phyloP scores from a whole-genome alignment of 2,797 vertebrate genomes.

The Propithecus perrieri region DNA sequence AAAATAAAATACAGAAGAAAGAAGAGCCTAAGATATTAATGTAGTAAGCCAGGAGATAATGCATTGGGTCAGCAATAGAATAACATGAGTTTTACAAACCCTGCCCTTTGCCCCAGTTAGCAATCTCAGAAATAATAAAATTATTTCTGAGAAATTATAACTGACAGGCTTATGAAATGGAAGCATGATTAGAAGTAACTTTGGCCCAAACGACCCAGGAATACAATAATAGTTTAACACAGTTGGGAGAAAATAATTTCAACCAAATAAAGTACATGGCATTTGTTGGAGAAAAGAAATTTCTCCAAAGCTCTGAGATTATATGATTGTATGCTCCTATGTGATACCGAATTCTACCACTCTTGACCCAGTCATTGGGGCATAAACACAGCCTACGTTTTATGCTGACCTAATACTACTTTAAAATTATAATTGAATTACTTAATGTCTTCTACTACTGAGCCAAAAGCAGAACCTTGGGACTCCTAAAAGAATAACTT shows the following conservation, averaged over 20 bases:
- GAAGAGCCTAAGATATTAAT: neutral
- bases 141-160: slow-evolving; percentile 19
- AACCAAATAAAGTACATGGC: slow-evolving; percentile 36
- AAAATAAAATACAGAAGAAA: slow-evolving; percentile 3
- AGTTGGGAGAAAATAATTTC: neutral
- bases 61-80: neutral
- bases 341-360: slow-evolving; percentile 4
- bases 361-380: slow-evolving; percentile 23
- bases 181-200: slow-evolving; percentile 15
- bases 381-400: slow-evolving; percentile 39
- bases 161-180: neutral
- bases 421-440: slow-evolving; percentile 60
- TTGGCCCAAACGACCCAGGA: neutral
- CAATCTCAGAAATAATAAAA: neutral
- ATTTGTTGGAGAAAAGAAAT: slow-evolving; percentile 11
- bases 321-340: neutral
- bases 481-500: slow-evolving; percentile 42
- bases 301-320: slow-evolving; percentile 21
- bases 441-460: slow-evolving; percentile 52
- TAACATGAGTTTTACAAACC: neutral
- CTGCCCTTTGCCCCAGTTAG: neutral
- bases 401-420: slow-evolving; percentile 44
- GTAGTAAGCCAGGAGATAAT: neutral
- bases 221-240: neutral
- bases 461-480: slow-evolving; percentile 45